A percentile compares a stretch with the other conserved stretches of the same genome.
Conservation (phyloP, 2,113 vertebrate genomes). For the Cynoglossus semilaevis region DNA sequence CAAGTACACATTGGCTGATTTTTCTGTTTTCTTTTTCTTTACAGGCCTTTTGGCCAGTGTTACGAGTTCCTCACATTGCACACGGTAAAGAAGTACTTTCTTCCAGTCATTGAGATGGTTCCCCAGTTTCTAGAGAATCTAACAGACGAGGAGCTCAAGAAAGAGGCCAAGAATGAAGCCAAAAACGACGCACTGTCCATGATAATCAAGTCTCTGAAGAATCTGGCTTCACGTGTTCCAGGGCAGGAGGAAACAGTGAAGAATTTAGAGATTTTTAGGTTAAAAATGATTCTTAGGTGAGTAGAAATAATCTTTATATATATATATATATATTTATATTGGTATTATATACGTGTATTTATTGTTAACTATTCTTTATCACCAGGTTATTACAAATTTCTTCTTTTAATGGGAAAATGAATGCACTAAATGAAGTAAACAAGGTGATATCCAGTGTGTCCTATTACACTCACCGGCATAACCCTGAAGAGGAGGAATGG, state of each 20-base stretch:
- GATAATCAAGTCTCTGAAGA: constrained; percentile 99
- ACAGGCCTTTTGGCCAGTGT: constrained; percentile 98
- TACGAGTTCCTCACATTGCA: constrained; percentile 98
- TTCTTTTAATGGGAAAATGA: constrained; percentile 99
- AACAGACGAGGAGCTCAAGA: constrained; percentile 98
- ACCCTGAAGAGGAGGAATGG: constrained; percentile 98
- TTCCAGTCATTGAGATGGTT: constrained; percentile 99
- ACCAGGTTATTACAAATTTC: constrained; percentile 99
- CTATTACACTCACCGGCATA: constrained; percentile 97
- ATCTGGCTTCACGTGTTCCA: constrained; percentile 96
- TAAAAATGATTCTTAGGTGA: constrained; percentile 99
- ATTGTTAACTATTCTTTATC: constrained; percentile 9
- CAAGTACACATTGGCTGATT: neutral
- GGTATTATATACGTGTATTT: no score
- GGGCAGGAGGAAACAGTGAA: constrained; percentile 99
- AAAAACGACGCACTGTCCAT: constrained; percentile 99
- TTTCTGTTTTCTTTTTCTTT: constrained; percentile 17
- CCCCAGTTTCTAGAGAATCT: constrained; percentile 99
- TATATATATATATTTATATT: no score
- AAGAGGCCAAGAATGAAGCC: constrained; percentile 99
- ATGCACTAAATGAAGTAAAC: constrained; percentile 99
- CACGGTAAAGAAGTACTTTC: constrained; percentile 99
- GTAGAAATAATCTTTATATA: constrained; percentile 28
- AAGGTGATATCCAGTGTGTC: constrained; percentile 99
- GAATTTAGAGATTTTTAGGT: constrained; percentile 99